phyloP scores from a whole-genome alignment of 2,888 invertebrate species.

The Latheticus oryzae region DNA sequence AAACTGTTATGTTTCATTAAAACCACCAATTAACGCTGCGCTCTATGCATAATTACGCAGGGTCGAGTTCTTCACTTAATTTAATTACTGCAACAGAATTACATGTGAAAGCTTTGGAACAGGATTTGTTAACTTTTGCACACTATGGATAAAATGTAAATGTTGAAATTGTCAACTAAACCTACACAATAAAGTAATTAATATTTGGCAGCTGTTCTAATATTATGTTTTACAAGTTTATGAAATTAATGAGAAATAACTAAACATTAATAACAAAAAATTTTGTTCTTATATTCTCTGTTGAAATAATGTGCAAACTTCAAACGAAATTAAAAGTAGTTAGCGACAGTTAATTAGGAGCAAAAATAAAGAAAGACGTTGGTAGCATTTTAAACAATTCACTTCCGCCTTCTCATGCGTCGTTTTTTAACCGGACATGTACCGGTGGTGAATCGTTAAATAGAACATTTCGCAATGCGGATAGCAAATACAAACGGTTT shows the following conservation, averaged over 20 bases:
- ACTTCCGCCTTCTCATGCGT: conserved; percentile 48
- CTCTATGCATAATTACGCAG: conserved; percentile 17
- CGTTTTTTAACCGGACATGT: conserved; percentile 51
- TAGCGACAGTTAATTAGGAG: conserved; percentile 28
- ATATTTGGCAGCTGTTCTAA: no score
- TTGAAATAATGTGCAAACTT: conserved; percentile 6
- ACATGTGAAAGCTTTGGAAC: conserved; percentile 10
- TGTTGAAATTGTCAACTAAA: no score
- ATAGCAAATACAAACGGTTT: conserved; percentile 50
- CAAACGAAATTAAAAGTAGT: conserved; percentile 25
- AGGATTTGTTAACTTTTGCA: conserved; percentile 4
- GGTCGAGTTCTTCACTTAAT: conserved; percentile 15
- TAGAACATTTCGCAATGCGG: conserved; percentile 52
- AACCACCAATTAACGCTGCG: conserved; percentile 15
- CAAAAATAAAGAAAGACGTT: conserved; percentile 30
- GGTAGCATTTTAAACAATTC: conserved; percentile 47
- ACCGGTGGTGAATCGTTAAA: conserved; percentile 51
- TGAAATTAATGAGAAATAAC: not conserved
- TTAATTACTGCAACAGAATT: conserved; percentile 13
- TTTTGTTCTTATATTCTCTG: conserved; percentile 1
- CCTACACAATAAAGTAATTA: no score
- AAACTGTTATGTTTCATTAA: conserved; percentile 11
- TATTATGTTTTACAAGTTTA: no score
- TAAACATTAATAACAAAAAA: not conserved
- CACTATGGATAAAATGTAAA: no score